Evolutionary conservation across 2,797 vertebrate species (phyloP), one percentile per base, ranked within the genome.

Genomic region (Pogonophryne albipinna): DNA sequence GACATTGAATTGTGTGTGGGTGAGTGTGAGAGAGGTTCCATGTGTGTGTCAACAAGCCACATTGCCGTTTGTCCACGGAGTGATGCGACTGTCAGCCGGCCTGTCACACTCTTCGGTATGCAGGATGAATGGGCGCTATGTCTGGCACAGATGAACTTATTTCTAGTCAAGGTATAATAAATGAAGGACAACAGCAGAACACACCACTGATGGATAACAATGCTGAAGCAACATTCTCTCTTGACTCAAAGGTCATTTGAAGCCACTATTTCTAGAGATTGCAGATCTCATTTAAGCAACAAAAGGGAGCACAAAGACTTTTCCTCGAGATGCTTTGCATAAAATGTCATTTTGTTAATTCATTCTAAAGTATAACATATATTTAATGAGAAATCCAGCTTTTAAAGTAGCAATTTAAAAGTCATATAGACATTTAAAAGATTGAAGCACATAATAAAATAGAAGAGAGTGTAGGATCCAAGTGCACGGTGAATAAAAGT

Each of bases 61-160:
- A n/a, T 52, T 74, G 71, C 74, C 70, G 65, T 85, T 69, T 68
- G 70, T 79, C 56, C 79, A 59, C 62, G 79, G 78, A 91, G 64
- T 65, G 63, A 87, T 90, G 82, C 17, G 4, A 80, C 53, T 50
- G 76, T 75, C 82, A 71, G 79, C 63, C 4, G 8, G 64, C 55
- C 78, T 72, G 80, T 81, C 79, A 66, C 13, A 4, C 60, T 58
- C 72, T 63, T 77, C 79, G 59, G 85, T 86, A 70, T 57, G 63
- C 76, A 69, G 67, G 73, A 87, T 84, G 79, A 88, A 89, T 88
- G 82, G 69, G 38, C 45, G 19, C 84, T 76, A 73, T 66, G 66
- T 44, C 69, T 79, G 78, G 74, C 69, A 76, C 80, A 81, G 81
- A 74, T 84, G 68, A 78, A 89, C 77, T 17, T 19, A 66, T 78